Percentiles rank a stretch among this genome's conserved stretches.
phyloP scores from a whole-genome alignment of 2,113 vertebrate genomes.

The Chaetodon auriga region DNA sequence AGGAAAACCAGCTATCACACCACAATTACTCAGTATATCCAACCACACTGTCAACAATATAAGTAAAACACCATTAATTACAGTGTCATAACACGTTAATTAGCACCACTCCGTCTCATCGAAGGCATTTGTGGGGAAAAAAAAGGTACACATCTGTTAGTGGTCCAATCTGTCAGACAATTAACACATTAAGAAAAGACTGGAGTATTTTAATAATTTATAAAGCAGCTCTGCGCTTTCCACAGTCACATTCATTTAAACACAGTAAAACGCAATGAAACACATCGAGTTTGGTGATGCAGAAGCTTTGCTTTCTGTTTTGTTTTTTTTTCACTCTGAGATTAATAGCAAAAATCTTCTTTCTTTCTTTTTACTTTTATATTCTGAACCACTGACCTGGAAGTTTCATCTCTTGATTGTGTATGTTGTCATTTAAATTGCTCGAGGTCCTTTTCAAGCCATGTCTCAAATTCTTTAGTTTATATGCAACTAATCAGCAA shows the following conservation, averaged over 20 bases:
- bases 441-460: background rate
- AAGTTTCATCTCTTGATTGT: background rate
- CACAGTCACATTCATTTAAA: background rate
- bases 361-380: background rate
- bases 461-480: no score
- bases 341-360: background rate
- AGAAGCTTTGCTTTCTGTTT: background rate
- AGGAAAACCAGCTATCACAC: constrained; percentile 1
- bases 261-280: background rate
- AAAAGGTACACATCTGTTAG: constrained; percentile 13
- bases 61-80: constrained; percentile 12
- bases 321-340: constrained; percentile 1
- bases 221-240: background rate
- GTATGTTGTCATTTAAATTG: constrained; percentile 18
- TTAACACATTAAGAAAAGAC: background rate
- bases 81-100: constrained; percentile 1
- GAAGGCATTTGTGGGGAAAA: constrained; percentile 8
- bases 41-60: background rate
- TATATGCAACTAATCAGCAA: no score
- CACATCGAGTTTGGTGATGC: background rate
- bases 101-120: background rate
- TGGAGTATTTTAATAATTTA: background rate
- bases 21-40: background rate
- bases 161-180: constrained; percentile 17
- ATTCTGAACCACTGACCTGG: constrained; percentile 3